Evolutionary conservation across 2,888 invertebrate species (phyloP).

Genomic region (Mythimna vitellina): DNA sequence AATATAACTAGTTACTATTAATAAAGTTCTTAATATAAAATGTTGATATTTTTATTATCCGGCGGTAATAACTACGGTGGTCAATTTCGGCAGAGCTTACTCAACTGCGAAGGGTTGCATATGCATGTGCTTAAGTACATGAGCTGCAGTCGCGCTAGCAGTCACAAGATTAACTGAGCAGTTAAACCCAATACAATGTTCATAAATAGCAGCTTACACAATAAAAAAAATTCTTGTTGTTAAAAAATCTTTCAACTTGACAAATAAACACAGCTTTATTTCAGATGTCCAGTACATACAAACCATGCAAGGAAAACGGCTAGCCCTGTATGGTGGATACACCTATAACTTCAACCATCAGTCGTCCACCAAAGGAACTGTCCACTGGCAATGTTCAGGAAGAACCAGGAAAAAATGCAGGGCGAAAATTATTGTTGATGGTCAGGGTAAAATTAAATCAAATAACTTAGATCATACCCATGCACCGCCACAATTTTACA

Average conservation of each 20-base stretch:
- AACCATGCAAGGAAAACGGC: conserved; percentile 2
- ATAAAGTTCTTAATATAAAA: no score
- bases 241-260: not conserved
- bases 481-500: conserved; percentile 13
- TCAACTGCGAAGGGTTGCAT: no score
- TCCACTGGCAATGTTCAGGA: conserved; percentile 1
- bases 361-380: conserved; percentile 1
- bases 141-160: no score
- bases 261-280: conserved; percentile 8
- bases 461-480: conserved; percentile 13
- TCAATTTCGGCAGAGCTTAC: no score
- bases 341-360: conserved; percentile 22
- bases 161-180: no score
- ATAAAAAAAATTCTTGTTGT: not conserved
- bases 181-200: no score
- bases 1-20: no score
- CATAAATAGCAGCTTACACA: no score
- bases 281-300: conserved; percentile 29
- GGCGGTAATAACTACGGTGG: no score
- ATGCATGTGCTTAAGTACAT: no score
- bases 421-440: conserved; percentile 17
- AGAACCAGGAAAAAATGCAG: conserved; percentile 18
- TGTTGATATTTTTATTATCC: no score
- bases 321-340: conserved; percentile 12
- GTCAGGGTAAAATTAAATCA: not conserved